These are phyloP conservation scores for Cheirogaleus major DNA, from an alignment of 2,797 vertebrate genomes.

Conservation along the genomic window DNA sequence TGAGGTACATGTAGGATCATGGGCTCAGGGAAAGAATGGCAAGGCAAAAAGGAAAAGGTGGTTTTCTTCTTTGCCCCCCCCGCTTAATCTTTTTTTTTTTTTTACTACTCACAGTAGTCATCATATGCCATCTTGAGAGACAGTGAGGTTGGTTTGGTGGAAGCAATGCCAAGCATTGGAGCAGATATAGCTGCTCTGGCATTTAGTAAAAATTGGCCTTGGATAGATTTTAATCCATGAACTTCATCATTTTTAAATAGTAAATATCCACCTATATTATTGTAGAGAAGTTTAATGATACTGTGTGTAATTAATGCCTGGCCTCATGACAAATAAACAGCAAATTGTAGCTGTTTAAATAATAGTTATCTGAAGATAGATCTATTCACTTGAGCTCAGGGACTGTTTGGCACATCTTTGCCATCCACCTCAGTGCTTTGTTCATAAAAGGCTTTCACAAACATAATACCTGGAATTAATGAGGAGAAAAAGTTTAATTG, in stretches of 20 bases:
- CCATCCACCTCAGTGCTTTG: neutral
- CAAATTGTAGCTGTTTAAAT: neutral
- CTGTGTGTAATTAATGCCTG: neutral
- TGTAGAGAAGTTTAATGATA: neutral
- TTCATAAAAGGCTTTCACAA: neutral
- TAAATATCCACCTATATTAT: neutral
- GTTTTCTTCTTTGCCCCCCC: neutral
- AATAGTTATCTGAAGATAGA: neutral
- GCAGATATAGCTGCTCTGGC: neutral
- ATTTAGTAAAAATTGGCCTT: neutral
- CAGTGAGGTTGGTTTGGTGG: neutral
- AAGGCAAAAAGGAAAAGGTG: neutral
- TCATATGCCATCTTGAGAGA: neutral
- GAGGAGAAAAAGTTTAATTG: neutral
- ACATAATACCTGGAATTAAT: neutral
- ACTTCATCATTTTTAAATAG: neutral
- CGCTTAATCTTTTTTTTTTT: neutral
- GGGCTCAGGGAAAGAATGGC: neutral
- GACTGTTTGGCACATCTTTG: neutral
- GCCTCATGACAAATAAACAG: neutral
- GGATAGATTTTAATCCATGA: neutral
- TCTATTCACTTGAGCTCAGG: neutral
- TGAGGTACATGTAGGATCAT: slow-evolving; percentile 87
- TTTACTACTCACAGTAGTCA: neutral
- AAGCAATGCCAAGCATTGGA: neutral